Base-by-base conservation (phyloP, 2,797 vertebrate species). In the Garrulus glandarius region DNA sequence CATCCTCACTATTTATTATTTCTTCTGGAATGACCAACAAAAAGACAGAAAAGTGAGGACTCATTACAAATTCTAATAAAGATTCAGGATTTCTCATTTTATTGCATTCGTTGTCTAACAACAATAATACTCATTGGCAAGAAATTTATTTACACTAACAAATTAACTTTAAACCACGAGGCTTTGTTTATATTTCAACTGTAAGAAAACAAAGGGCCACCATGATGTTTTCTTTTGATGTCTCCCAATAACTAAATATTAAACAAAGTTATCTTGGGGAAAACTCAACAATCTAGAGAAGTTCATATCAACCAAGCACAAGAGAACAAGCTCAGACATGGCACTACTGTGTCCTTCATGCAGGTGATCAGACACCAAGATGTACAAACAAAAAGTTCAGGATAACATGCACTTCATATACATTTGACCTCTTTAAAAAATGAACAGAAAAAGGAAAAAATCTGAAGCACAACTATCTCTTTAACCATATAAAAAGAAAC, bases 41-140 rank as follows among this genome's bases (percentile, higher is more conserved):
- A 24, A 2, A 5, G 34, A 39, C 47, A 84, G 81, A 53, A 78
- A 74, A 88, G 44, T 59, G 84, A 96, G 67, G 47, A 95, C 71
- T 91, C 87, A 0, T 80, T 79, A 86, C 87, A 95, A 92, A 90
- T 93, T 57, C 91, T 94, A 15, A 18, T 94, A 88, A 95, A 95
- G 92, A 95, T 87, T 97, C 92, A 84, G 60, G 83, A 97, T 97
- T 97, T 97, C 89, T 98, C 96, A 84, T 96, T 97, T 98, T 98
- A 98, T 98, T 98, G 98, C 98, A 98, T 98, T 98, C 97, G 95
- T 98, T 98, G 97, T 98, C 97, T 98, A 97, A 98, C 97, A 98
- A 98, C 98, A 98, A 97, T 95, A 98, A 98, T 98, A 98, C 96
- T 98, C 96, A 98, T 98, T 97, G 98, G 97, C 98, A 98, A 98